phyloP scores from a whole-genome alignment of 2,113 vertebrate genomes.

The Oreamnos americanus region DNA sequence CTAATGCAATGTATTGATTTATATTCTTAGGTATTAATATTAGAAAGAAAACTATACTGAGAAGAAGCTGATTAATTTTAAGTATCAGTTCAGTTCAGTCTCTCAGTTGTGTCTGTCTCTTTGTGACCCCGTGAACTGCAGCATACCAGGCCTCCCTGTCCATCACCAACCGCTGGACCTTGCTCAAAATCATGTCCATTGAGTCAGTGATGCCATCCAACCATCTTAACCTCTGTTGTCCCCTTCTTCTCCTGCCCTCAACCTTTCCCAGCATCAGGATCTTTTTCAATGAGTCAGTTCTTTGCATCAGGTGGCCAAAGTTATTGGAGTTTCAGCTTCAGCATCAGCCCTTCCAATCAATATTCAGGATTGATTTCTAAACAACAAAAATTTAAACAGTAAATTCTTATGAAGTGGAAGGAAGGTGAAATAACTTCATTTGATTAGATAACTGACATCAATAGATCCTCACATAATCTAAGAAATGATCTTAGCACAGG shows the following conservation, averaged over 20 bases:
- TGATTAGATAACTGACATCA: not conserved
- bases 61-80: not conserved
- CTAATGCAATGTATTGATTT: not conserved
- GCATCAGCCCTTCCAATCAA: not conserved
- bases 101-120: not conserved
- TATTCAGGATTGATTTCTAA: not conserved
- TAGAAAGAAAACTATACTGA: not conserved
- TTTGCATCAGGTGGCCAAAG: not conserved
- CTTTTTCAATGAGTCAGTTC: not conserved
- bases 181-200: not conserved
- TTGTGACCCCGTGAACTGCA: not conserved
- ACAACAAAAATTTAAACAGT: not conserved
- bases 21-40: not conserved
- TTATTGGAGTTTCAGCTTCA: not conserved
- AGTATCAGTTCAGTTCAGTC: not conserved
- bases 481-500: not conserved
- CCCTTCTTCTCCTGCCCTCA: not conserved
- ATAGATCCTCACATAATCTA: not conserved
- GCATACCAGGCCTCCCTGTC: not conserved
- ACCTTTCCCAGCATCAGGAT: not conserved
- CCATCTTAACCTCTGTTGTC: not conserved
- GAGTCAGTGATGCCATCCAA: not conserved
- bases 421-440: not conserved
- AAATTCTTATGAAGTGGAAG: not conserved
- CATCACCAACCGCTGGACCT: not conserved